Conservation (phyloP, 2,888 invertebrate genomes). For the Rotaria magnacalcarata region DNA sequence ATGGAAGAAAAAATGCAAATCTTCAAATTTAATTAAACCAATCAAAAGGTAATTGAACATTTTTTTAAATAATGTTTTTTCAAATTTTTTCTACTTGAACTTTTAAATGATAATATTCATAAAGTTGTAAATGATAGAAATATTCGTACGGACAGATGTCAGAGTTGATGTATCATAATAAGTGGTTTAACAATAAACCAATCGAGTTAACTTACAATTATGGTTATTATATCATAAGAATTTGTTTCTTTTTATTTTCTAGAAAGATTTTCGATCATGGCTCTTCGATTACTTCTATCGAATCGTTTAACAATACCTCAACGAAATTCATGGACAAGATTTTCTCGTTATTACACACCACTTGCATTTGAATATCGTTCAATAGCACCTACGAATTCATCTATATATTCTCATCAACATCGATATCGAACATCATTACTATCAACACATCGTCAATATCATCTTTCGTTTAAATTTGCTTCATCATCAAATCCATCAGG, state of each 20-base stretch:
- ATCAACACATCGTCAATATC: background rate
- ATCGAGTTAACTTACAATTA: background rate
- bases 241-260: too few species aligned
- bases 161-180: background rate
- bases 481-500: background rate
- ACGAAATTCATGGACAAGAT: background rate
- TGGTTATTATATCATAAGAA: too few species aligned
- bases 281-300: background rate
- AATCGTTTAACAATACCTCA: background rate
- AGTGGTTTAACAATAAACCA: background rate
- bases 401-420: background rate
- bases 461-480: background rate
- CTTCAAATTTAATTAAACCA: background rate
- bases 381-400: background rate
- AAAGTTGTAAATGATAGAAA: too few species aligned
- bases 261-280: background rate
- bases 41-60: background rate
- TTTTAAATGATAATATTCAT: too few species aligned
- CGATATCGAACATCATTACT: background rate
- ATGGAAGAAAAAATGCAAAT: background rate
- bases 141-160: background rate
- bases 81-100: too few species aligned
- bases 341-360: background rate
- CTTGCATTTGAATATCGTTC: slow-evolving; percentile 2
- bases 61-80: background rate